Conservation (phyloP, 2,797 vertebrate genomes). For the Hirundo rustica region DNA sequence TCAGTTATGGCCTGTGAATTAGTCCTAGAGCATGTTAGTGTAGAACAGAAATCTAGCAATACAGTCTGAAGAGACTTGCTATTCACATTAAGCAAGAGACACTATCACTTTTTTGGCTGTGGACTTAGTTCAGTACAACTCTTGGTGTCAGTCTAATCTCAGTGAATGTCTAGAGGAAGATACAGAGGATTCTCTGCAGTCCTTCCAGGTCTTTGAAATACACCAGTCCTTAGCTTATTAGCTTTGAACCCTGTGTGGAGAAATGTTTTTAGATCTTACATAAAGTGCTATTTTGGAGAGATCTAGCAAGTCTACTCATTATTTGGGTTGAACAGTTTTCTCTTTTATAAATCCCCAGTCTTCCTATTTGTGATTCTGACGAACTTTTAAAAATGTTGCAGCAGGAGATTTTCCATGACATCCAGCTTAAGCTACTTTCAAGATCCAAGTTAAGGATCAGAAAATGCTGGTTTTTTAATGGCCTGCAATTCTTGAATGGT, state of each 20-base stretch:
- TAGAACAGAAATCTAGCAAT: neutral
- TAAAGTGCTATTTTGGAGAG: neutral
- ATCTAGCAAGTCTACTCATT: neutral
- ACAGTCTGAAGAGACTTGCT: neutral
- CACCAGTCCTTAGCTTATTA: neutral
- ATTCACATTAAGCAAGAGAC: neutral
- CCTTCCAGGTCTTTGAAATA: neutral
- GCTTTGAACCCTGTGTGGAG: neutral
- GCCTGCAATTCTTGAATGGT: neutral
- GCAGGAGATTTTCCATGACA: neutral
- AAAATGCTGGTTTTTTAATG: neutral
- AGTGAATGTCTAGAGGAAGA: slow-evolving; percentile 24
- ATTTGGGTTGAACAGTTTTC: neutral
- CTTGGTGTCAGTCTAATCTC: slow-evolving; percentile 69
- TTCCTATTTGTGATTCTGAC: neutral
- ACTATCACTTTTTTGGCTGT: neutral
- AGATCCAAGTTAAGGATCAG: neutral
- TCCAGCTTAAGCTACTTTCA: neutral
- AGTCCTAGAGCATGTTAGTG: neutral
- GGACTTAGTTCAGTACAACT: slow-evolving; percentile 49
- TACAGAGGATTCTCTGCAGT: neutral
- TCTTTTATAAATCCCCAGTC: neutral
- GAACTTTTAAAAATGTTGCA: neutral
- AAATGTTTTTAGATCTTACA: neutral
- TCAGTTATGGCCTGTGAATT: neutral